These are phyloP conservation scores for Anthonomus grandis DNA, from an alignment of 1,140 invertebrate genomes.

Conservation along the genomic window DNA sequence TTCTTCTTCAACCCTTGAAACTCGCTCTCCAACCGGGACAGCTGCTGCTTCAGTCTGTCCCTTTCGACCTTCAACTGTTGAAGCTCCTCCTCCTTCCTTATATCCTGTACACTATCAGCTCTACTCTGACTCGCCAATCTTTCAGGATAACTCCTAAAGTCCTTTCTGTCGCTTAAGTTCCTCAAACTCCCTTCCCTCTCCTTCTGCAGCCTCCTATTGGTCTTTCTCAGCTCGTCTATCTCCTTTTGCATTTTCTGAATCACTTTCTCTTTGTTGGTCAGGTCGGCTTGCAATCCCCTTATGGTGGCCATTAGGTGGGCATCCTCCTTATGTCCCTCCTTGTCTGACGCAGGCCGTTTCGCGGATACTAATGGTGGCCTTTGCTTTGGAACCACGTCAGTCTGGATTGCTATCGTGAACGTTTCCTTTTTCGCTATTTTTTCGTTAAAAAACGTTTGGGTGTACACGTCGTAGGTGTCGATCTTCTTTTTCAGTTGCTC, in stretches of 20 bases:
- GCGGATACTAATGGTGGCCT: neutral
- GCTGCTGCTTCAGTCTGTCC: conserved; percentile 55
- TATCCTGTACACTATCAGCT: conserved; percentile 49
- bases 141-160: conserved; percentile 44
- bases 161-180: conserved; percentile 43
- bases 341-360: neutral
- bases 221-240: conserved; percentile 69
- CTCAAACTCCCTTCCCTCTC: conserved; percentile 63
- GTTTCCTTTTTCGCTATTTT: conserved; percentile 40
- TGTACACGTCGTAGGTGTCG: conserved; percentile 45
- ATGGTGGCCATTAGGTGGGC: conserved; percentile 73
- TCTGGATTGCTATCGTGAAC: conserved; percentile 32
- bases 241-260: conserved; percentile 68
- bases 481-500: conserved; percentile 40
- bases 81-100: conserved; percentile 54
- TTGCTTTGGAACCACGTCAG: conserved; percentile 19
- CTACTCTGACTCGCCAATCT: conserved; percentile 44
- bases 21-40: conserved; percentile 54
- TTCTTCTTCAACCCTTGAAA: conserved; percentile 70
- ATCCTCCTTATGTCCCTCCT: conserved; percentile 59
- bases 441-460: conserved; percentile 39
- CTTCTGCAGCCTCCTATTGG: conserved; percentile 68
- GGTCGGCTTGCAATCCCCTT: conserved; percentile 68
- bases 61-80: conserved; percentile 59
- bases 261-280: conserved; percentile 68